Percentiles rank a stretch among this genome's conserved stretches.
phyloP scores from a whole-genome alignment of 2,113 vertebrate genomes.

The Rana temporaria region DNA sequence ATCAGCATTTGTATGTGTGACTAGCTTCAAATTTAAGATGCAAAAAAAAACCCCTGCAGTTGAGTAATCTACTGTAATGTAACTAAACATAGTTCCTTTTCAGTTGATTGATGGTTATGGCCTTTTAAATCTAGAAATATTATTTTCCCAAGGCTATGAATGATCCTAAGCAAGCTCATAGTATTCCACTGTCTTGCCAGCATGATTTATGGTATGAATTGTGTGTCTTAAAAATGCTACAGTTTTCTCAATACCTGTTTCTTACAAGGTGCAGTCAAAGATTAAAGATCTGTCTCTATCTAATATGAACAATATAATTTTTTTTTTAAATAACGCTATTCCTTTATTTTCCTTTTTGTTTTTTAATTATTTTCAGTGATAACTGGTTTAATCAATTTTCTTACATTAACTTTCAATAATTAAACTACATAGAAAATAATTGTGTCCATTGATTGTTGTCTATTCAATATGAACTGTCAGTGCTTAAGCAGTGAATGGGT shows the following conservation, averaged over 20 bases:
- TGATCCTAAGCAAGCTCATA: slow-evolving; percentile 41
- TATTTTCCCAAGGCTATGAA: slow-evolving; percentile 55
- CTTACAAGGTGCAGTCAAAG: not conserved
- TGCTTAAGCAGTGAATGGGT: too few relatives aligned
- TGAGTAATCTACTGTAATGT: slow-evolving; percentile 49
- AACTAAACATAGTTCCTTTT: slow-evolving; percentile 46
- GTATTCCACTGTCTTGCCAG: slow-evolving; percentile 43
- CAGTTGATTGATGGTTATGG: slow-evolving; percentile 55
- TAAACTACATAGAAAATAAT: too few relatives aligned
- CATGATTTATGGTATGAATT: slow-evolving; percentile 54
- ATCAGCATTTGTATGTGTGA: not conserved
- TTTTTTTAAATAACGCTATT: not conserved
- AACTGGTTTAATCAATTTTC: too few relatives aligned
- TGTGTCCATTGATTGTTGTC: too few relatives aligned
- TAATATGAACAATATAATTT: not conserved
- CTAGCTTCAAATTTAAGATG: not conserved
- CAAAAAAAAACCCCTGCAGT: slow-evolving; percentile 24
- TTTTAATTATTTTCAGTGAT: too few relatives aligned
- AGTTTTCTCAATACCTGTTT: slow-evolving; percentile 40
- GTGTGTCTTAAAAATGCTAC: slow-evolving; percentile 19
- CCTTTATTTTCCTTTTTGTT: not conserved
- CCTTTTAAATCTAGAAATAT: slow-evolving; percentile 58
- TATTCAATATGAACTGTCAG: too few relatives aligned
- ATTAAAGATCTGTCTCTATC: not conserved
- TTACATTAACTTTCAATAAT: too few relatives aligned